These are phyloP conservation scores for Pangasianodon hypophthalmus DNA, from an alignment of 2,113 vertebrate species.

Conservation along the genomic window DNA sequence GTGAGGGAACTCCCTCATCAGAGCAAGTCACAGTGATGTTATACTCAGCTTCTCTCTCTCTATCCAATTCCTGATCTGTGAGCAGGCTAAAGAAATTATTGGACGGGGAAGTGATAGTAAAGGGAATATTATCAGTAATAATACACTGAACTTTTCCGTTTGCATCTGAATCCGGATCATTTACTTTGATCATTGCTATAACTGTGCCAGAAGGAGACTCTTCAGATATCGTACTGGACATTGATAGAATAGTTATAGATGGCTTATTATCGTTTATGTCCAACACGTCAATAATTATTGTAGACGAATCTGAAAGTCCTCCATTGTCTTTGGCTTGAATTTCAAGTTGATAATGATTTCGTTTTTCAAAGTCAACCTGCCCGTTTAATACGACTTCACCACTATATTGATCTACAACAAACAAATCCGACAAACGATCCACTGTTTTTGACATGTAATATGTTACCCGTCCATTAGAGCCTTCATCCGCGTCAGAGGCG, in stretches of 20 bases:
- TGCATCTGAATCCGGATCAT: slow-evolving; percentile 57
- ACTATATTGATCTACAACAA: too few species aligned
- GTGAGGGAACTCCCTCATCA: slow-evolving; percentile 65
- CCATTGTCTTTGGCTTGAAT: slow-evolving; percentile 76
- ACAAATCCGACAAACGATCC: too few species aligned
- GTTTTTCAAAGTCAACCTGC: slow-evolving; percentile 70
- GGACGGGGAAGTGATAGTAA: slow-evolving; percentile 51
- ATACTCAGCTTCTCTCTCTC: slow-evolving; percentile 53
- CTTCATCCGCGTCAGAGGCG: slow-evolving; percentile 66
- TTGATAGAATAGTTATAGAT: slow-evolving; percentile 63
- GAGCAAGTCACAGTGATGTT: slow-evolving; percentile 69
- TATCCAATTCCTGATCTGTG: slow-evolving; percentile 49
- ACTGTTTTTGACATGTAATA: slow-evolving; percentile 61
- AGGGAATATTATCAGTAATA: slow-evolving; percentile 50
- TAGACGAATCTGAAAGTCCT: slow-evolving; percentile 63
- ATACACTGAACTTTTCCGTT: slow-evolving; percentile 57
- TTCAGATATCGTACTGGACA: slow-evolving; percentile 58
- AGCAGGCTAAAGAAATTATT: slow-evolving; percentile 49
- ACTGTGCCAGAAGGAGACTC: slow-evolving; percentile 60
- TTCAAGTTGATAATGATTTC: slow-evolving; percentile 63
- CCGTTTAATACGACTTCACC: slow-evolving; percentile 38
- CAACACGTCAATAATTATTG: slow-evolving; percentile 71
- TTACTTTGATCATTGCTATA: slow-evolving; percentile 61
- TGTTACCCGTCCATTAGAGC: slow-evolving; percentile 61
- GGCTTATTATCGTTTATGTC: slow-evolving; percentile 67